These are phyloP conservation scores for Caenorhabditis sp. DNA, from an alignment of 2,888 invertebrate genomes.

Conservation along the genomic window DNA sequence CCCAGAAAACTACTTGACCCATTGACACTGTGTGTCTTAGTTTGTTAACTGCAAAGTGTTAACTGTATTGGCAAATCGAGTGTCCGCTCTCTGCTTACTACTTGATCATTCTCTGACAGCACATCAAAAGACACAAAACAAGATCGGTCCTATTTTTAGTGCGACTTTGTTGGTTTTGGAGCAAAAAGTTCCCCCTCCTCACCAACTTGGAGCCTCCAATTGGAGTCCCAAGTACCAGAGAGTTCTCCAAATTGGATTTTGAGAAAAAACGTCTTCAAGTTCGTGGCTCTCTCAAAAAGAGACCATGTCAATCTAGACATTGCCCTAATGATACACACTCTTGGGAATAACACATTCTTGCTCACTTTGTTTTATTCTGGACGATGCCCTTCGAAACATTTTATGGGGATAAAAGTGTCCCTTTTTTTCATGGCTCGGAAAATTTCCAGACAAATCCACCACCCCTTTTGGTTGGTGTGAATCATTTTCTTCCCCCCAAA, in stretches of 20 bases:
- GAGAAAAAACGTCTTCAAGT: neutral
- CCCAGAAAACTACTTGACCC: conserved; percentile 7
- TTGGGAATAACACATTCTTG: conserved; percentile 18
- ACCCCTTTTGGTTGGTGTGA: too few relatives aligned
- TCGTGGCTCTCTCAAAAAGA: neutral
- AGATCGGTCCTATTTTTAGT: neutral
- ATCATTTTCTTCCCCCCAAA: neutral
- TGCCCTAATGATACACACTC: conserved; percentile 41
- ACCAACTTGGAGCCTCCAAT: neutral
- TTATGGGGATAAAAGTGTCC: neutral
- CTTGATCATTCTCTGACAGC: conserved; percentile 24
- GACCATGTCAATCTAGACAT: conserved; percentile 23
- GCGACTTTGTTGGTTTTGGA: neutral
- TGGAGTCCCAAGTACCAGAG: neutral
- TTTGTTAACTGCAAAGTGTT: conserved; percentile 10
- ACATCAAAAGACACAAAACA: conserved; percentile 22
- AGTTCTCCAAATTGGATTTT: conserved; percentile 17
- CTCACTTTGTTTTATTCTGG: conserved; percentile 4
- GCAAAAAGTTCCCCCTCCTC: neutral
- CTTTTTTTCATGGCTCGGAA: neutral
- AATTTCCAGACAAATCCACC: neutral
- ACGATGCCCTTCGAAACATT: neutral
- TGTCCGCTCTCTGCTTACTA: conserved; percentile 10
- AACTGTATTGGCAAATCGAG: conserved; percentile 15
- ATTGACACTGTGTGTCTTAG: conserved; percentile 19